Conservation (phyloP, 1,140 invertebrate genomes). For the Xylocopa sonorina region DNA sequence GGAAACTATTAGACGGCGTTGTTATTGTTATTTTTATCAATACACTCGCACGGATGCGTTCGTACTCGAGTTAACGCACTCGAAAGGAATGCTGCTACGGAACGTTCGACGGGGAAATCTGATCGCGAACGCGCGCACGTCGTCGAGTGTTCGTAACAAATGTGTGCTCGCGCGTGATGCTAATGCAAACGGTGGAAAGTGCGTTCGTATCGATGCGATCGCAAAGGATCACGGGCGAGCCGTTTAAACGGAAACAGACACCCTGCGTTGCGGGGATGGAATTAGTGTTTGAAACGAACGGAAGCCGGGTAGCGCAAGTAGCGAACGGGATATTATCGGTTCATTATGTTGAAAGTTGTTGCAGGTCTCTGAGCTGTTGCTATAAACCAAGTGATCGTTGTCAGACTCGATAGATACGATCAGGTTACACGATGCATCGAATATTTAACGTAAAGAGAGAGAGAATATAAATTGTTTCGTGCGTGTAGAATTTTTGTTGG, state of each 20-base stretch:
- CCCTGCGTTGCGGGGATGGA: constrained; percentile 16
- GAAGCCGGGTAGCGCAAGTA: constrained; percentile 1
- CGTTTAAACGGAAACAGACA: constrained; percentile 39
- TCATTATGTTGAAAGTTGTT: constrained; percentile 59
- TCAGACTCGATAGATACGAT: constrained; percentile 18
- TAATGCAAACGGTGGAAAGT: constrained; percentile 36
- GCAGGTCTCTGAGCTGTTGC: constrained; percentile 39
- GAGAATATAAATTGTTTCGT: no score
- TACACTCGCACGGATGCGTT: no score
- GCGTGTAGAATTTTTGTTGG: no score
- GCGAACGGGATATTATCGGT: constrained; percentile 62
- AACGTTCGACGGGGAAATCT: background rate
- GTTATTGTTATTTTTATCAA: no score
- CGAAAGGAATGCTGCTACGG: background rate
- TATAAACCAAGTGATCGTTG: constrained; percentile 48
- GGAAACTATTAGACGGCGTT: no score
- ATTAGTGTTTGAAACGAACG: constrained; percentile 33
- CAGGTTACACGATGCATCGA: no score
- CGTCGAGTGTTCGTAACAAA: background rate
- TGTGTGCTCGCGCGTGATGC: background rate
- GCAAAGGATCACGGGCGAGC: constrained; percentile 3
- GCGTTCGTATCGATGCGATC: constrained; percentile 17
- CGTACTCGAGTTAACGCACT: no score
- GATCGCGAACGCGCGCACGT: constrained; percentile 11
- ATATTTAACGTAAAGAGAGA: no score